Conservation (phyloP, 2,888 invertebrate genomes). For the Leptinotarsa juncta region DNA sequence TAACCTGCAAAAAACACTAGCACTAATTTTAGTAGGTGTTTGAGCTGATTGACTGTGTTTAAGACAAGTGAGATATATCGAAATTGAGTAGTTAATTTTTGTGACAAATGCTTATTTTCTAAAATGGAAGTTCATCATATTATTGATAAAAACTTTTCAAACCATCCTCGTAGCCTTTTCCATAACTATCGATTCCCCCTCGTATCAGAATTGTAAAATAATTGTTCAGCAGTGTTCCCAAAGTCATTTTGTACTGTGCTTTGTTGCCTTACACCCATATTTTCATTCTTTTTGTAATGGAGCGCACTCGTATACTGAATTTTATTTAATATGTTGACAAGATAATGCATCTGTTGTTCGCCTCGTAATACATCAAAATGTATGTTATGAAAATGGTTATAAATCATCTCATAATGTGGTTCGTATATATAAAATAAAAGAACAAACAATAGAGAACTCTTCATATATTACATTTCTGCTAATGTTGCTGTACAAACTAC, state of each 20-base stretch:
- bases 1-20: neutral
- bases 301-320: conserved; percentile 35
- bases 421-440: conserved; percentile 55
- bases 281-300: conserved; percentile 17
- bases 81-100: too few relatives aligned
- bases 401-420: conserved; percentile 55
- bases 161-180: neutral
- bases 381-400: conserved; percentile 51
- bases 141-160: neutral
- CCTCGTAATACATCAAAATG: conserved; percentile 53
- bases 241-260: neutral
- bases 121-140: neutral
- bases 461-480: conserved; percentile 58
- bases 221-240: neutral
- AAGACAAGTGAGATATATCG: too few relatives aligned
- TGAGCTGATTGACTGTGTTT: neutral
- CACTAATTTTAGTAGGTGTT: neutral
- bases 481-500: conserved; percentile 57
- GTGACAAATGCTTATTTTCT: neutral
- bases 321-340: conserved; percentile 53
- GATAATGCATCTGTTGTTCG: conserved; percentile 54
- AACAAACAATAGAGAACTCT: conserved; percentile 56
- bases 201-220: neutral
- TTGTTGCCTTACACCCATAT: conserved; percentile 13
- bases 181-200: neutral